phyloP scores from a whole-genome alignment of 2,888 invertebrate genomes.

The Gari tellinella region DNA sequence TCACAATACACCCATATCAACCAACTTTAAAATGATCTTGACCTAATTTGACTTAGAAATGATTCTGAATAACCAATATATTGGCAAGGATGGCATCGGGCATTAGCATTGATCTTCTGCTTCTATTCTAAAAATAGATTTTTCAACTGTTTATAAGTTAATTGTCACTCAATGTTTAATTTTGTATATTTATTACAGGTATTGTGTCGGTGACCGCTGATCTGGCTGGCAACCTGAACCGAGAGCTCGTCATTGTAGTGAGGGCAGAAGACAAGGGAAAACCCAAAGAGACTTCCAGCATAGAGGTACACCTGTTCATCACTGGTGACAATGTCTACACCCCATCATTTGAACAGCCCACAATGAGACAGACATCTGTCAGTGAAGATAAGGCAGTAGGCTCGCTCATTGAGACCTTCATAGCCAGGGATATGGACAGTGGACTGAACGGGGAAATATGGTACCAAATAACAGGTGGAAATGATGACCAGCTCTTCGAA shows the following conservation, averaged over 20 bases:
- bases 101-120: too few species aligned
- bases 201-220: constrained; percentile 89
- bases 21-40: too few species aligned
- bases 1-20: too few species aligned
- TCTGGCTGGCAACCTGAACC: constrained; percentile 84
- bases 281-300: constrained; percentile 92
- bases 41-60: too few species aligned
- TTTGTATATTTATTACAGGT: constrained; percentile 85
- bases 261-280: constrained; percentile 94
- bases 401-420: constrained; percentile 91
- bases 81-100: too few species aligned
- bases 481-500: constrained; percentile 91
- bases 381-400: constrained; percentile 96
- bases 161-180: neutral
- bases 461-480: constrained; percentile 88
- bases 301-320: constrained; percentile 86
- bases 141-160: too few species aligned
- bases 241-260: constrained; percentile 89
- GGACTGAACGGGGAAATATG: constrained; percentile 96
- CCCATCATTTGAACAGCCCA: constrained; percentile 91
- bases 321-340: constrained; percentile 93
- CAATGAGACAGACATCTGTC: constrained; percentile 93
- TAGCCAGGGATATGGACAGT: constrained; percentile 92
- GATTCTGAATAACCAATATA: too few species aligned
- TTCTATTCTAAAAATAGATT: too few species aligned